Evolutionary conservation across 2,797 vertebrate genomes (phyloP), one percentile per base, ranked within the genome.

Genomic region (Schizothorax lantsangensis): DNA sequence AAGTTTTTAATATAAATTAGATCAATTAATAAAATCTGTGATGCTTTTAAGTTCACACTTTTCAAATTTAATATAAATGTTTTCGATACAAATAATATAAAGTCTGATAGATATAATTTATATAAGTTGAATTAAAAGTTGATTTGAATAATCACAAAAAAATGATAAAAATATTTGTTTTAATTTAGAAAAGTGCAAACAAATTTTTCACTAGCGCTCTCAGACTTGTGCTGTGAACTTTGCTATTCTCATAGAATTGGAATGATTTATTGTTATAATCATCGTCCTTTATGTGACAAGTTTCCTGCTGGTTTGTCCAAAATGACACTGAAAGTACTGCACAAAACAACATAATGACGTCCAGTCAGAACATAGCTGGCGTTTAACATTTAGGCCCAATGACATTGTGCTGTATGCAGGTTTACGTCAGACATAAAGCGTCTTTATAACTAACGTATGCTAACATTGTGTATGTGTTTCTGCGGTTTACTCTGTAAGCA

Each of bases 401-500:
- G 43, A 26, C 14, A 17, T 47, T 74, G 30, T 75, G 72, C n/a
- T 33, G 26, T 75, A 47, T 33, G 45, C 47, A 75, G 73, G 8
- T 36, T 52, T n/a, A 62, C 21, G 57, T n/a, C 57, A n/a, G 23
- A 62, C 8, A 62, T 3, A n/a, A 43, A 66, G 38, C 7, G 3
- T 21, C 73, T 43, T 66, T 69, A 45, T 74, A 68, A 66, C 83
- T 88, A 69, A 23, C 85, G 19, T 49, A 88, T 90, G 79, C 89
- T 90, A 88, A 91, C 90, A 91, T 91, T 38, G 93, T 93, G 93
- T 91, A 93, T 66, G 64, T 93, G 88, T 93, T 74, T 84, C 95
- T 95, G 92, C 92, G 94, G 94, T 96, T 95, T 91, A 94, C 94
- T 95, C 87, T 92, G 93, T 94, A 96, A 96, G 95, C 94, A 99